Evolutionary conservation across 23 tunicate species (phyloP).

Genomic region (Oikopleura dioica): DNA sequence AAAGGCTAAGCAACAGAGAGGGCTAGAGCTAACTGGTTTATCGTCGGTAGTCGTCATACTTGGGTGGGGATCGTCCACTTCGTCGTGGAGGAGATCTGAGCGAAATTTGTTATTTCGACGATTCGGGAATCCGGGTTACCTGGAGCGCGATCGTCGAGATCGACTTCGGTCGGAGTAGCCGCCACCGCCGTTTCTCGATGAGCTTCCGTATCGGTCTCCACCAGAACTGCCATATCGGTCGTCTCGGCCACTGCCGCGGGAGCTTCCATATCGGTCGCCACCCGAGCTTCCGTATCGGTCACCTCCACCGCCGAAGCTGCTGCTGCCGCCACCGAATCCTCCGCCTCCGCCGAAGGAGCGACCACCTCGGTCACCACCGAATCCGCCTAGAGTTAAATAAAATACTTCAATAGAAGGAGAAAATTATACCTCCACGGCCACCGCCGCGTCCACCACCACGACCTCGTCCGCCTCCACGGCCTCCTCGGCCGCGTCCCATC

Average conservation of each 20-base stretch:
- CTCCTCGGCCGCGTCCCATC: conserved; percentile 22
- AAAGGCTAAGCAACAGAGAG: background rate
- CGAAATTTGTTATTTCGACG: background rate
- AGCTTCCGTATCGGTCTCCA: background rate
- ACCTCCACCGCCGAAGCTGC: background rate
- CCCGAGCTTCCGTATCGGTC: background rate
- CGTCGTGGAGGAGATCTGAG: background rate
- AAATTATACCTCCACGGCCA: too few relatives aligned
- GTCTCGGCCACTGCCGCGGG: background rate
- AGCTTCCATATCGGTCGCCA: background rate
- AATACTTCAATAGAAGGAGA: too few relatives aligned
- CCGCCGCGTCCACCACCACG: conserved; percentile 20
- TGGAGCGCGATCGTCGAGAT: background rate
- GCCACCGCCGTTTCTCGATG: background rate
- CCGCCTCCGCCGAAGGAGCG: too few relatives aligned
- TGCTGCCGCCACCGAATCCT: background rate
- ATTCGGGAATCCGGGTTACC: background rate
- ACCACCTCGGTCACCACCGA: too few relatives aligned
- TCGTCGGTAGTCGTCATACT: background rate
- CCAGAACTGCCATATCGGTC: too few relatives aligned
- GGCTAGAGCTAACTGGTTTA: background rate
- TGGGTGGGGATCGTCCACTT: background rate
- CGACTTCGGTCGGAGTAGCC: background rate
- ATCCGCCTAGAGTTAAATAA: too few relatives aligned
- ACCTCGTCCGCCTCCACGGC: conserved; percentile 22